phyloP scores from a whole-genome alignment of 2,797 vertebrate species.

The Spheniscus humboldti region DNA sequence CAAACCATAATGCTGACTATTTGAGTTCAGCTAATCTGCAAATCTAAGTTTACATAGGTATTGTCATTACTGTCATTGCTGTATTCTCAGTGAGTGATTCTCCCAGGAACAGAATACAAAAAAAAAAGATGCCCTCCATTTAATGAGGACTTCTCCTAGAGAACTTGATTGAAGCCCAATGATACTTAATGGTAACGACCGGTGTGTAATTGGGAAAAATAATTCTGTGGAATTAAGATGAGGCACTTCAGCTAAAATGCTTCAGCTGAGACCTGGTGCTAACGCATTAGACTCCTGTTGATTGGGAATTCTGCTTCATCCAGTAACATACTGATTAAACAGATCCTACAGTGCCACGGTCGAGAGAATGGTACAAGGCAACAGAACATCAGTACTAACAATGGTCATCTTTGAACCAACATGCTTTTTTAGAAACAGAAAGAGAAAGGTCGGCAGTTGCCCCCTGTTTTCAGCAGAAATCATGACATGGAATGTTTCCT shows the following conservation, averaged over 20 bases:
- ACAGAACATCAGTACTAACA: background rate
- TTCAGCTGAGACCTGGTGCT: background rate
- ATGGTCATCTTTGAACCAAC: background rate
- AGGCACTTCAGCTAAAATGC: background rate
- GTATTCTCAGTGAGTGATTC: background rate
- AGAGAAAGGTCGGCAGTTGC: background rate
- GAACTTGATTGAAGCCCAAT: background rate
- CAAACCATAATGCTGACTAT: background rate
- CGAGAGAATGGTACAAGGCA: background rate
- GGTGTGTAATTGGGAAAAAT: background rate
- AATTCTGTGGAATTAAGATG: constrained; percentile 19
- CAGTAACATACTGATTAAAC: background rate
- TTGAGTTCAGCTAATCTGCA: background rate
- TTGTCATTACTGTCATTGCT: background rate
- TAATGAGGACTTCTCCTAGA: constrained; percentile 31
- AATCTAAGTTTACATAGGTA: background rate
- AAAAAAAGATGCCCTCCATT: background rate
- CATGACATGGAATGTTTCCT: background rate
- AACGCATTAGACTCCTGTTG: background rate
- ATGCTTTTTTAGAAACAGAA: background rate
- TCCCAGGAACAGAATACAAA: background rate
- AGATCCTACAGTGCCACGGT: background rate
- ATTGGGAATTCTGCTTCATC: background rate
- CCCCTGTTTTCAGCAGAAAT: constrained; percentile 30
- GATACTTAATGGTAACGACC: background rate